Evolutionary conservation across 92 coral and sea anemone genomes (phyloP), one percentile per base, ranked within the genome.

Genomic region (Umimayanthus chanpuru): DNA sequence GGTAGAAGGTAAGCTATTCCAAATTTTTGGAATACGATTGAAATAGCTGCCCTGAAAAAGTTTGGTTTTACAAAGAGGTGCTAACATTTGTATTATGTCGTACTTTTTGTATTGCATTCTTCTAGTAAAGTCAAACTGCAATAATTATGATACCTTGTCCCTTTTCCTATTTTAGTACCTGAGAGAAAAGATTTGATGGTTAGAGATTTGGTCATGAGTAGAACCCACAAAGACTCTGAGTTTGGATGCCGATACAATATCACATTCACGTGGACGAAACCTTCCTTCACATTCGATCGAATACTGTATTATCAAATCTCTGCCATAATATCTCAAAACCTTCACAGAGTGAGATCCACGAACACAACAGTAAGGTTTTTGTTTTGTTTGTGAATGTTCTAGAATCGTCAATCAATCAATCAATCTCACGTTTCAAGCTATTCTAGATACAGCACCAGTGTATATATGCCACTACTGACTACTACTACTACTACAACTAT

Each of bases 191-290:
- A 75, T 16, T 28, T 75, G 49, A 75, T 20, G 8, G 49, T n/a
- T 0, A 20, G 25, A 21, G 50, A 75, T 0, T 10, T 73, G 20
- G 25, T 11, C n/a, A 21, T 36, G 6, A 16, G 1, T 40, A 39
- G 26, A 75, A 39, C 79, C 28, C 25, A 6, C 47, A 75, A 75
- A 43, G 53, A 75, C 44, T 75, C 79, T 6, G 49, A 5, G 44
- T 43, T 20, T 14, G 79, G 79, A 36, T 75, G 79, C 28, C 41
- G 79, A 39, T 75, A 75, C 49, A 75, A n/a, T 25, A 25, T 75
- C n/a, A 75, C 79, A 0, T 75, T 36, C 28, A 75, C 50, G 79
- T 75, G 79, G 79, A 75, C 5, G 79, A 75, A 75, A 32, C 79
- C 79, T 38, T 6, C 49, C 2, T 75, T 75, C 79, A 18, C 9